phyloP scores from a whole-genome alignment of 2,113 vertebrate genomes.

The Pogona vitticeps region DNA sequence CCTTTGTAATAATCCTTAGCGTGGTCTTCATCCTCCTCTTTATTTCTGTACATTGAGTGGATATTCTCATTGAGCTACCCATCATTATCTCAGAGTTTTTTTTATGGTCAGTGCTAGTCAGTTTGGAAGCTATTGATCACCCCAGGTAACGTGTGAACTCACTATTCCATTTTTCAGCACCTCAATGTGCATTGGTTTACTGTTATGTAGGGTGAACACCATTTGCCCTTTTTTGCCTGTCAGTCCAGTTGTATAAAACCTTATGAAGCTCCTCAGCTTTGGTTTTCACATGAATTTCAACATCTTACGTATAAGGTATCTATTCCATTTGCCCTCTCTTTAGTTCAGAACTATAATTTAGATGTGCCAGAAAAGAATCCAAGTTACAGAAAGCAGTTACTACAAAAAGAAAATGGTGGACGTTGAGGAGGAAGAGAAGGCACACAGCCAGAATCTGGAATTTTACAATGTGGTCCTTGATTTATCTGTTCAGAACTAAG shows the following conservation, averaged over 20 bases:
- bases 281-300: too few relatives aligned
- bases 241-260: neutral
- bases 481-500: too few relatives aligned
- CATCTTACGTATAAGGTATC: too few relatives aligned
- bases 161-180: neutral
- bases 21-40: neutral
- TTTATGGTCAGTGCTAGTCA: neutral
- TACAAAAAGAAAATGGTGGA: neutral
- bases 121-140: neutral
- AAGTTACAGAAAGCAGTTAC: too few relatives aligned
- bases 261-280: neutral
- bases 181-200: neutral
- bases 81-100: neutral
- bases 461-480: neutral
- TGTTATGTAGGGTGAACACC: neutral
- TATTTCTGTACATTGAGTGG: neutral
- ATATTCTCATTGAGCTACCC: neutral
- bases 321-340: neutral
- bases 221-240: neutral
- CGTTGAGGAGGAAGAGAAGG: neutral
- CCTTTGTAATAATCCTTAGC: neutral
- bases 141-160: neutral
- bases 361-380: neutral
- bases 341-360: neutral
- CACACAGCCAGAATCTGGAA: slow-evolving; percentile 16